Evolutionary conservation across 1,140 invertebrate species (phyloP), one percentile per base, ranked within the genome.

Genomic region (Scaptomyza pallida): DNA sequence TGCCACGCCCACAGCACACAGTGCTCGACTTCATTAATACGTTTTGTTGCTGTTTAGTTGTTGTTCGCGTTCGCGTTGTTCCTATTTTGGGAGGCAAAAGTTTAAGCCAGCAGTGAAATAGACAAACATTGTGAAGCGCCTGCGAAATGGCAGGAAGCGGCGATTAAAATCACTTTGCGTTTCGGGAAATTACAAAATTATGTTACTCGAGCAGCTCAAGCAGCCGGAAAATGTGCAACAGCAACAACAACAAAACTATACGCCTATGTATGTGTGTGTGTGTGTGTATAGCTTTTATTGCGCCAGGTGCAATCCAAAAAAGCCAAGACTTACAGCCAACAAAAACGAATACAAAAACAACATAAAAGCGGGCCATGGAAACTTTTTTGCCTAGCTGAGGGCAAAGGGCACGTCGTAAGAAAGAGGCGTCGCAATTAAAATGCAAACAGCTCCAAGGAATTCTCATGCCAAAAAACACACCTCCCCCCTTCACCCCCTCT

Each of bases 91-190:
- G n/a, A n/a, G 40, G 48, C 30, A 45, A 44, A n/a, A n/a, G n/a
- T 15, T 21, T 33, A 26, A 5, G 16, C 13, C 13, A 30, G n/a
- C 33, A 37, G 23, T 55, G n/a, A 37, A 37, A 2, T 30, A 59
- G 35, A 59, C 47, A 65, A 59, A 54, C 51, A 55, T 37, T 37
- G 48, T 19, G 30, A 17, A 51, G 64, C 45, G 60, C 35, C 57
- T 70, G 40, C 50, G 51, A 44, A 59, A 40, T 47, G 37, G 40
- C 70, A 64, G 75, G 82, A 86, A 86, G 52, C 74, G 43, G 64
- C 78, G 81, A 86, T 86, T 86, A 86, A 86, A 88, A 86, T 86
- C 81, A 88, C 78, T 86, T 86, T 78, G 62, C 78, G 65, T 81
- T 81, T 75, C 60, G 70, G 59, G 51, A 88, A 86, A 88, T 81